These are phyloP conservation scores for Peromyscus eremicus DNA, from an alignment of 2,797 vertebrate species.

Conservation along the genomic window DNA sequence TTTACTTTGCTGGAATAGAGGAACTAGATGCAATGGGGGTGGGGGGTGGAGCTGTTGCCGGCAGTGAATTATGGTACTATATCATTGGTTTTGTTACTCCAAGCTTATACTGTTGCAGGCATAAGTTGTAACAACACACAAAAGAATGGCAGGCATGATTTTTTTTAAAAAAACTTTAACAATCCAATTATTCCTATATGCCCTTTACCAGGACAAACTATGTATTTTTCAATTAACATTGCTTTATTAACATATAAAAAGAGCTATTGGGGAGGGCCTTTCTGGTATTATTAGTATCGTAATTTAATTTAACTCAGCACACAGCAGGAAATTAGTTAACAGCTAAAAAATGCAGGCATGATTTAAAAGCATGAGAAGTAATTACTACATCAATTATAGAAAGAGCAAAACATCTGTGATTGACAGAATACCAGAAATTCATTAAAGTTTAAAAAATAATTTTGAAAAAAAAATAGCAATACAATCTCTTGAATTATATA, in stretches of 20 bases:
- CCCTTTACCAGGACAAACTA: conserved; percentile 4
- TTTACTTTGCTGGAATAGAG: conserved; percentile 36
- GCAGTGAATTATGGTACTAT: background rate
- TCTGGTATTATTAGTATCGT: conserved; percentile 59
- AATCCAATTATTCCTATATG: conserved; percentile 12
- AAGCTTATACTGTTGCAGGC: background rate
- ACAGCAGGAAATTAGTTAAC: conserved; percentile 73
- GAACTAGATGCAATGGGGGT: background rate
- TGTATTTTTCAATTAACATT: conserved; percentile 27
- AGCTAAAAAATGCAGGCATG: conserved; percentile 66
- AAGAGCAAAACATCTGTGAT: conserved; percentile 61
- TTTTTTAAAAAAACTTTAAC: background rate
- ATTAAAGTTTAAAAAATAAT: background rate
- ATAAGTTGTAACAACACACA: background rate
- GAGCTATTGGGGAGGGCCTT: conserved; percentile 20
- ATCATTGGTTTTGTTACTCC: background rate
- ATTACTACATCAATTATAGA: conserved; percentile 67
- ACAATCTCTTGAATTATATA: conserved; percentile 19
- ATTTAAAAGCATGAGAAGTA: conserved; percentile 72
- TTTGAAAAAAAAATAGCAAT: background rate
- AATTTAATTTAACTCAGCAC: conserved; percentile 75
- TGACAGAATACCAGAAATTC: conserved; percentile 55
- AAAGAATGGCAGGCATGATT: background rate
- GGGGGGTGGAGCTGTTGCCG: background rate
- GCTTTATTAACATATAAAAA: conserved; percentile 25